A percentile compares a stretch with the other conserved stretches of the same genome.
Conservation (phyloP, 1,140 invertebrate genomes). For the Chrysoperla carnea region DNA sequence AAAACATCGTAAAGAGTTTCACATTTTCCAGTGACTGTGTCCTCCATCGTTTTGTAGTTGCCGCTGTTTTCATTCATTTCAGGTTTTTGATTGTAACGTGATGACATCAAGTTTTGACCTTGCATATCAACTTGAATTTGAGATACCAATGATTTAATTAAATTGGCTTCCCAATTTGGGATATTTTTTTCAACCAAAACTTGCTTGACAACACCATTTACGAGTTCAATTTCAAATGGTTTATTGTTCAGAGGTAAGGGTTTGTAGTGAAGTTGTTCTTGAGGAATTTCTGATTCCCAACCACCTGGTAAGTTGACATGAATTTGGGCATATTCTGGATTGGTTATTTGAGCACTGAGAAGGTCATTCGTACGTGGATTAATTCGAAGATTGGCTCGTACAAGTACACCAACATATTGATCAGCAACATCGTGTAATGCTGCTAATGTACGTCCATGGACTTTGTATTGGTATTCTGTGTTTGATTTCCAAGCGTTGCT, state of each 20-base stretch:
- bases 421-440: slow-evolving; percentile 28
- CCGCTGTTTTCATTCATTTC: slow-evolving; percentile 26
- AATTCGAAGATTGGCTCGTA: slow-evolving; percentile 31
- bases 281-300: slow-evolving; percentile 23
- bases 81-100: slow-evolving; percentile 27
- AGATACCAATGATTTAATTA: slow-evolving; percentile 42
- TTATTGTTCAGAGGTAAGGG: slow-evolving; percentile 27
- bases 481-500: slow-evolving; percentile 29
- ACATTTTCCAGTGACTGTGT: slow-evolving; percentile 44
- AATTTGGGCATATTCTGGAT: slow-evolving; percentile 31
- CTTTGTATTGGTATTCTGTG: slow-evolving; percentile 37
- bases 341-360: slow-evolving; percentile 27
- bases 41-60: slow-evolving; percentile 45
- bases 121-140: slow-evolving; percentile 42
- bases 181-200: slow-evolving; percentile 30
- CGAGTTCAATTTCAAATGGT: slow-evolving; percentile 38
- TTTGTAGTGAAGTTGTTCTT: slow-evolving; percentile 27
- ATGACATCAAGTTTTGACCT: slow-evolving; percentile 25
- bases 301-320: slow-evolving; percentile 29
- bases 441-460: slow-evolving; percentile 35
- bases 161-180: slow-evolving; percentile 40
- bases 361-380: slow-evolving; percentile 24
- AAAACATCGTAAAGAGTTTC: slow-evolving; percentile 45
- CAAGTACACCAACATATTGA: slow-evolving; percentile 30
- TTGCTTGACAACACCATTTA: slow-evolving; percentile 34